These are phyloP conservation scores for Lindbergichthys nudifrons DNA, from an alignment of 2,797 vertebrate species.

Conservation along the genomic window DNA sequence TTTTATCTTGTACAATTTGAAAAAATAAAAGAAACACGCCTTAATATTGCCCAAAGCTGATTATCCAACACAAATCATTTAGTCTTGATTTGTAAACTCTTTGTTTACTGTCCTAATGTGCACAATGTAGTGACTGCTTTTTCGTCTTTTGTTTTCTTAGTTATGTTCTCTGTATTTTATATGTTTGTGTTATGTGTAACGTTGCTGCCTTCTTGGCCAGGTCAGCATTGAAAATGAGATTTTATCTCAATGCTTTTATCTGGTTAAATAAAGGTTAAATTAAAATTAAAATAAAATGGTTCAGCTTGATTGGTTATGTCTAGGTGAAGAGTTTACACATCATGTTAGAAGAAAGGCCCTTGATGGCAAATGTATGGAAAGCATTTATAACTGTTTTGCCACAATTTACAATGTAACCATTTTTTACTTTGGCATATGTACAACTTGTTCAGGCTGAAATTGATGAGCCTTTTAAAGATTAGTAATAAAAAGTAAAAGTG, in stretches of 20 bases:
- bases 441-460: background rate
- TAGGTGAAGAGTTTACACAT: background rate
- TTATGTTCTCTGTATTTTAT: too few relatives aligned
- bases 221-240: too few relatives aligned
- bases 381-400: background rate
- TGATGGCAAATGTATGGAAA: background rate
- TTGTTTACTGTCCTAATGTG: too few relatives aligned
- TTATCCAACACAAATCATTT: slow-evolving; percentile 26
- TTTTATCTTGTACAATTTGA: slow-evolving; percentile 8
- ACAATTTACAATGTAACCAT: background rate
- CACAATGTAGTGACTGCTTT: too few relatives aligned
- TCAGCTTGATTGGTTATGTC: background rate
- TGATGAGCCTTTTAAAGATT: background rate
- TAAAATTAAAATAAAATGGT: too few relatives aligned
- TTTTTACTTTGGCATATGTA: background rate
- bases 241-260: too few relatives aligned
- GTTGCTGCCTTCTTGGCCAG: too few relatives aligned
- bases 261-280: too few relatives aligned
- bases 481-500: slow-evolving; percentile 6
- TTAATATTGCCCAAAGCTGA: slow-evolving; percentile 2
- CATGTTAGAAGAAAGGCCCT: background rate
- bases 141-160: too few relatives aligned
- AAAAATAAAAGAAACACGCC: background rate
- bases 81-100: background rate
- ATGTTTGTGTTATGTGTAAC: too few relatives aligned